Evolutionary conservation across 2,797 vertebrate genomes (phyloP).

Genomic region (Hoplostethus atlanticus): DNA sequence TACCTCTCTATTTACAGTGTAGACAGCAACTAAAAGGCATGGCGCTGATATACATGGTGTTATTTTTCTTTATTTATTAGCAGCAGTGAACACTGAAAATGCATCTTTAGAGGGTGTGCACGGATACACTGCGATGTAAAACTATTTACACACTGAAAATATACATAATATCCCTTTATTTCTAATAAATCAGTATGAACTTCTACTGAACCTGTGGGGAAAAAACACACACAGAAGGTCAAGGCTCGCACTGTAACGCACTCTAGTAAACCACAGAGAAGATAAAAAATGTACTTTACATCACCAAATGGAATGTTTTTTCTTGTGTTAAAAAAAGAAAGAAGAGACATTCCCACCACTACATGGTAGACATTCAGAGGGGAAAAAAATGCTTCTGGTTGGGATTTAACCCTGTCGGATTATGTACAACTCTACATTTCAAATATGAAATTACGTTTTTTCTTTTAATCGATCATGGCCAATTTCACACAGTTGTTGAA

Average conservation of each 20-base stretch:
- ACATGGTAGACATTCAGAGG: slow-evolving; percentile 56
- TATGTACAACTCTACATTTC: slow-evolving; percentile 8
- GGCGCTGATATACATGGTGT: slow-evolving; percentile 30
- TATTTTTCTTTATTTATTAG: slow-evolving; percentile 25
- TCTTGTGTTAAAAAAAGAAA: slow-evolving; percentile 56
- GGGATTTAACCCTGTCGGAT: background rate
- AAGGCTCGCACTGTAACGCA: slow-evolving; percentile 42
- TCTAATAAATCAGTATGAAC: slow-evolving; percentile 29
- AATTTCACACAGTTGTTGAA: background rate
- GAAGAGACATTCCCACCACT: slow-evolving; percentile 43
- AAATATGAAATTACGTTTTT: slow-evolving; percentile 32
- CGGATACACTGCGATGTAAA: slow-evolving; percentile 51
- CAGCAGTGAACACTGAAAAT: slow-evolving; percentile 41
- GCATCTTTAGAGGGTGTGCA: slow-evolving; percentile 48
- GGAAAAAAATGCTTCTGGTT: slow-evolving; percentile 20
- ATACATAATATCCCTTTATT: slow-evolving; percentile 20
- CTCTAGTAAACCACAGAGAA: slow-evolving; percentile 45
- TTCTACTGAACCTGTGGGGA: slow-evolving; percentile 45
- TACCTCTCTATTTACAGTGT: no score
- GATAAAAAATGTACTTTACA: slow-evolving; percentile 57
- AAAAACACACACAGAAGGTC: slow-evolving; percentile 47
- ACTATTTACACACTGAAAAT: slow-evolving; percentile 55
- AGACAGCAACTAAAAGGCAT: background rate
- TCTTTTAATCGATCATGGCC: background rate
- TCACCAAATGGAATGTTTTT: slow-evolving; percentile 67